Evolutionary conservation across 2,797 vertebrate genomes (phyloP).

Genomic region (Cryptoblepharus egeriae): DNA sequence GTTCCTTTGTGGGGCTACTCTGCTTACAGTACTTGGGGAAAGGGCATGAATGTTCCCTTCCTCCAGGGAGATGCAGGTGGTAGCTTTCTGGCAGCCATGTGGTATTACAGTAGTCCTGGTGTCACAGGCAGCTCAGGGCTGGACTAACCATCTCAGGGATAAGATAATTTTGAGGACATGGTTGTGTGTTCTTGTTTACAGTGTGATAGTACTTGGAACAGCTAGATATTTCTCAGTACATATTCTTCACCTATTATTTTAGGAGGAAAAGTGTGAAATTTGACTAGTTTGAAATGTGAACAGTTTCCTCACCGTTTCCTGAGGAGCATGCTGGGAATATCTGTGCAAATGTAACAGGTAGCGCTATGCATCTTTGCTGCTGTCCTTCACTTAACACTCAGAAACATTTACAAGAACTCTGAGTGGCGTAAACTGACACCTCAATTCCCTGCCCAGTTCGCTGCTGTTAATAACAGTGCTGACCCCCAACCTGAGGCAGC

Average conservation of each 20-base stretch:
- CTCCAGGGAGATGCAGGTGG: too few species aligned
- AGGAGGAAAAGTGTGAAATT: not conserved
- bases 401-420: not conserved
- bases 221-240: not conserved
- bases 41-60: too few species aligned
- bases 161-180: not conserved
- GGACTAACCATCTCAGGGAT: not conserved
- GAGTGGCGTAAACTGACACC: constrained; percentile 2
- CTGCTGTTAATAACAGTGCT: constrained; percentile 10
- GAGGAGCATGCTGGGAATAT: not conserved
- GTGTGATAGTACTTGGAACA: not conserved
- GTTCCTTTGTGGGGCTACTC: too few species aligned
- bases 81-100: too few species aligned
- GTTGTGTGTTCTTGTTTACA: not conserved
- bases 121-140: too few species aligned
- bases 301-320: not conserved
- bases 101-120: too few species aligned
- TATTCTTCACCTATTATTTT: not conserved
- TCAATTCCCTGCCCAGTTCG: constrained; percentile 8
- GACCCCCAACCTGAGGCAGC: constrained; percentile 2
- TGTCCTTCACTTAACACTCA: constrained; percentile 12
- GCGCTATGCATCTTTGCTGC: not conserved
- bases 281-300: not conserved
- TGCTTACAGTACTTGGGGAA: too few species aligned
- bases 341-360: not conserved